phyloP scores from a whole-genome alignment of 2,888 invertebrate species.

The Drosophila aldrichi region DNA sequence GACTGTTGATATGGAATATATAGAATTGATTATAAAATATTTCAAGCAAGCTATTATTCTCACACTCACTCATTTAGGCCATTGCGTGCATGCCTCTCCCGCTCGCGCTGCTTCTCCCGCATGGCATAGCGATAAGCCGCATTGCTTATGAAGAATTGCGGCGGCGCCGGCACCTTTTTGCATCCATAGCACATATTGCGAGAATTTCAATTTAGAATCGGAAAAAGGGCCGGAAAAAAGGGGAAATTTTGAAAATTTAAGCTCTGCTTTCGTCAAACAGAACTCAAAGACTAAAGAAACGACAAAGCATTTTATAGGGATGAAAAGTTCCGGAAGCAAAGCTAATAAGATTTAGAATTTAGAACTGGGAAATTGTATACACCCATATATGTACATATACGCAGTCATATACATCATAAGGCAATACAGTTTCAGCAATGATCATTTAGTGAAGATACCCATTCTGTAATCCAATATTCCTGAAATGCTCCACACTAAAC shows the following conservation, averaged over 20 bases:
- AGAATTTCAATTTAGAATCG: neutral
- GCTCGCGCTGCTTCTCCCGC: neutral
- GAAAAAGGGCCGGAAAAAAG: conserved; percentile 2
- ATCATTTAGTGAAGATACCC: too few species aligned
- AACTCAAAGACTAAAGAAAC: neutral
- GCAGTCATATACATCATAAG: too few species aligned
- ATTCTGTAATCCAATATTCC: too few species aligned
- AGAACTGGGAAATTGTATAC: neutral
- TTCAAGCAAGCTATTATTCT: too few species aligned
- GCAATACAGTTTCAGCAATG: too few species aligned
- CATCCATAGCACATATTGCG: neutral
- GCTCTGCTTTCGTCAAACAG: neutral
- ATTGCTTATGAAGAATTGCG: conserved; percentile 4
- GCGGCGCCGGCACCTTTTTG: conserved; percentile 3
- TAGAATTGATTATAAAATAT: neutral
- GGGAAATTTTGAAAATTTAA: neutral
- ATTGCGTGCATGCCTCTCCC: conserved; percentile 1
- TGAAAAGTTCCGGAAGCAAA: neutral
- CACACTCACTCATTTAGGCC: conserved; percentile 2
- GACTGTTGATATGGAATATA: neutral
- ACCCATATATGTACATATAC: too few species aligned
- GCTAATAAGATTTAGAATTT: neutral
- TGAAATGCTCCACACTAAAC: too few species aligned
- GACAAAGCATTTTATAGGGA: neutral
- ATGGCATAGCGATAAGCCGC: conserved; percentile 1